These are phyloP conservation scores for Lophotis ruficrista DNA, from an alignment of 2,113 vertebrate genomes.

Conservation along the genomic window DNA sequence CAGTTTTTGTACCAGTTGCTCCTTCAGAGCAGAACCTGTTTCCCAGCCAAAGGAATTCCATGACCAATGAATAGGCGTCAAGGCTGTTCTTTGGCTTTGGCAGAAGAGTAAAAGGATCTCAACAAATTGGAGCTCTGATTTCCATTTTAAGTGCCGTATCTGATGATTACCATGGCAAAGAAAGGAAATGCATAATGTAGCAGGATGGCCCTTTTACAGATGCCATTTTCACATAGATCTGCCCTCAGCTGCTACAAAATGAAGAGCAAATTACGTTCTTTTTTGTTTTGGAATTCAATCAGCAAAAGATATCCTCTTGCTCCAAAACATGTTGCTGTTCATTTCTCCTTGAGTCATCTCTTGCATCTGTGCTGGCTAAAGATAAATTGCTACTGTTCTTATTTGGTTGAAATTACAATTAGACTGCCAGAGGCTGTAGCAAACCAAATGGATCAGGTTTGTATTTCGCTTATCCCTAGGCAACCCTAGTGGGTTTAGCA, in stretches of 20 bases:
- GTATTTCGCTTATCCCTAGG: slow-evolving; percentile 28
- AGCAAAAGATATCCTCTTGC: background rate
- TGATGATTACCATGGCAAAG: background rate
- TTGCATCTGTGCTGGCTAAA: background rate
- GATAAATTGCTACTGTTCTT: slow-evolving; percentile 7
- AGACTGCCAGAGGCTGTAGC: slow-evolving; percentile 7
- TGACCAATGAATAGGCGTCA: background rate
- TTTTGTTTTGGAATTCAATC: background rate
- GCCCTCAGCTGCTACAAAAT: slow-evolving; percentile 4
- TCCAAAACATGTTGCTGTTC: background rate
- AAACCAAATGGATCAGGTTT: slow-evolving; percentile 36
- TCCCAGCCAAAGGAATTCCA: background rate
- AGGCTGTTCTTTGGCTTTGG: background rate
- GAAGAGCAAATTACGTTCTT: background rate
- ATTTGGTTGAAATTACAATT: slow-evolving; percentile 14
- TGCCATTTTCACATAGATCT: background rate
- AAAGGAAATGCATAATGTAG: background rate
- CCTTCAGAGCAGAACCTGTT: background rate
- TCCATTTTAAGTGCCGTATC: background rate
- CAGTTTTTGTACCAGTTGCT: background rate
- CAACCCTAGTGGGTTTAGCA: background rate
- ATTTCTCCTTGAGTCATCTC: background rate
- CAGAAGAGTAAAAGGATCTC: background rate
- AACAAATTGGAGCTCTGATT: background rate
- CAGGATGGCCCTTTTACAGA: background rate